A percentile compares a stretch with the other conserved stretches of the same genome.
Evolutionary conservation across 2,113 vertebrate genomes (phyloP).

Genomic region (Actinemys pallida): DNA sequence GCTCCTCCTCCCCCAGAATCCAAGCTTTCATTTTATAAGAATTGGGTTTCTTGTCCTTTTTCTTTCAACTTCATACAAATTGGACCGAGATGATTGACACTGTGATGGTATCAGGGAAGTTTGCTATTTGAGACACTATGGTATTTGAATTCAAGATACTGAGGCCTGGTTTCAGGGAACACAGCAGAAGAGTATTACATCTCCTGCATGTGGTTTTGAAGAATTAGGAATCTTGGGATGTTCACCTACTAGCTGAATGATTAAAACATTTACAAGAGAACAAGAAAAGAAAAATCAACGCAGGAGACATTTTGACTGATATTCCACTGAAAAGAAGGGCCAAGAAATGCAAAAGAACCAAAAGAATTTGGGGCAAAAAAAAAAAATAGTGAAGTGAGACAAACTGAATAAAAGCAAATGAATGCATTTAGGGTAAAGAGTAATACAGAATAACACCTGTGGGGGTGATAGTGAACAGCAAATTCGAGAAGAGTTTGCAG

Average conservation of each 20-base stretch:
- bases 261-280: neutral
- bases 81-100: neutral
- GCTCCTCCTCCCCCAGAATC: neutral
- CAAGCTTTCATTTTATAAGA: neutral
- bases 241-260: neutral
- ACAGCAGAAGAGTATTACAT: neutral
- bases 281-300: neutral
- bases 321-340: neutral
- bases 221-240: neutral
- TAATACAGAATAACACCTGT: neutral
- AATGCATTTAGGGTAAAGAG: neutral
- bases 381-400: neutral
- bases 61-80: neutral
- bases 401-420: neutral
- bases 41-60: neutral
- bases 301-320: neutral
- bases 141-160: neutral
- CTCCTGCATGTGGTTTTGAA: neutral
- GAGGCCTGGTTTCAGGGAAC: neutral
- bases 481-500: neutral
- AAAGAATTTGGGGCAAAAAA: neutral
- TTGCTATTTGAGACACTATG: neutral
- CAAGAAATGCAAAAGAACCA: neutral
- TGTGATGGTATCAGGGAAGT: neutral
- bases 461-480: neutral